Base-by-base conservation (phyloP, 2,888 invertebrate species). In the Spilarctia lutea region DNA sequence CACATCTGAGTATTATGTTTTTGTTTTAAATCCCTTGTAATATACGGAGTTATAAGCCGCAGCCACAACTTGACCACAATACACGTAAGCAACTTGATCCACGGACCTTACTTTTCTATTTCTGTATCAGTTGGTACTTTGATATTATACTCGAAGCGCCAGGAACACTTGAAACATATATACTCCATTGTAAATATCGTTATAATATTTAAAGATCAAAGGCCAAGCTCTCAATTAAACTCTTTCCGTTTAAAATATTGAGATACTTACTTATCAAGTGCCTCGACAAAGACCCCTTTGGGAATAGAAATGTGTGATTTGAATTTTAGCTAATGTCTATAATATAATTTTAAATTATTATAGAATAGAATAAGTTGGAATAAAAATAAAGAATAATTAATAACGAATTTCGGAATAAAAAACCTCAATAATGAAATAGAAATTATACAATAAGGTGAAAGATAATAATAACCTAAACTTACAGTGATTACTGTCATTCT, bases 51-150 rank as follows among this genome's bases (percentile, higher is more conserved):
- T 69, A 80, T 77, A 82, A 78, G 69, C 75, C 66, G 68, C 68
- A 70, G 78, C 87, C 84, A 70, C 86, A 86, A 81, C 72, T 52
- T 70, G 65, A 86, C 88, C 89, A 74, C 87, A 88, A 72, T 63
- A 74, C 74, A 79, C 82, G 82, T 79, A 81, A 81, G 88, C 78
- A 83, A 88, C 84, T 81, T 80, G 88, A 88, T 87, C 81, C 83
- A 82, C 79, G 78, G 78, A 83, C 77, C 75, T 82, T 81, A 77
- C 77, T 78, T 79, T 82, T 81, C 86, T 89, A 89, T 88, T 88
- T 89, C 80, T 87, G 82, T 83, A 80, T 71, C 74, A 73, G 67
- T 79, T 68, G 45, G 78, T 76, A 67, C 83, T 78, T 83, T 86
- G 83, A 82, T 77, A 84, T 76, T 72, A 52, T 78, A 75, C 67